Base-by-base conservation (phyloP, 1,140 invertebrate genomes). In the Rhyzopertha dominica region DNA sequence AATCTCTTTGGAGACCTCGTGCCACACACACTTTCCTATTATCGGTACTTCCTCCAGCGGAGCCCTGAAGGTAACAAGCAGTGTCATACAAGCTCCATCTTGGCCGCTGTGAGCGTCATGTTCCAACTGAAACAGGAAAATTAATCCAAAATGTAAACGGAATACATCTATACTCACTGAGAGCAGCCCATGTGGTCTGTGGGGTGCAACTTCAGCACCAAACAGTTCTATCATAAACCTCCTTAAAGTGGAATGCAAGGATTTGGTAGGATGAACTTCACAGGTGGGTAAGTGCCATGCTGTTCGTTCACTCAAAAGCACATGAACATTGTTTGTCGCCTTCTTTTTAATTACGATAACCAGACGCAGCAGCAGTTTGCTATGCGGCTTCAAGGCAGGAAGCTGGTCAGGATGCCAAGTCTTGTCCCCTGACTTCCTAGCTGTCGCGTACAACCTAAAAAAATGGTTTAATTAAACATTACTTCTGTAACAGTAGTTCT, bases 181-280 rank as follows among this genome's bases (percentile, higher is more conserved):
- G 1, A 93, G 65, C 4, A 90, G 61, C 1, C 90, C 91, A 59
- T 90, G 81, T 1, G 89, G 90, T 54, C 86, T 78, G 61, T 95
- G 90, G 31, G 81, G 79, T 2, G 88, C 84, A 18, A 93, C 76
- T 58, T 88, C 87, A 30, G 84, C 79, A 13, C 89, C 89, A 74
- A 94, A 95, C 56, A 93, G 80, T 70, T 93, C 87, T 38, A 88
- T 82, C 86, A 94, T 91, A 66, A 90, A 95, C 65, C 83, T 87
- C 54, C 87, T 82, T 22, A 95, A 65, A 26, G 87, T 90, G 0
- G 87, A 88, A 71, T 94, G 87, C 16, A 94, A 61, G 71, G 85
- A 93, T 58, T 85, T 82, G 31, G 78, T 76, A 17, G 89, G 89
- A 70, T 92, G 87, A 45, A 95, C 83, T 71, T 94, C 89, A 59